Base-by-base conservation (phyloP, 2,888 invertebrate species). In the Eristalinus sepulchralis region DNA sequence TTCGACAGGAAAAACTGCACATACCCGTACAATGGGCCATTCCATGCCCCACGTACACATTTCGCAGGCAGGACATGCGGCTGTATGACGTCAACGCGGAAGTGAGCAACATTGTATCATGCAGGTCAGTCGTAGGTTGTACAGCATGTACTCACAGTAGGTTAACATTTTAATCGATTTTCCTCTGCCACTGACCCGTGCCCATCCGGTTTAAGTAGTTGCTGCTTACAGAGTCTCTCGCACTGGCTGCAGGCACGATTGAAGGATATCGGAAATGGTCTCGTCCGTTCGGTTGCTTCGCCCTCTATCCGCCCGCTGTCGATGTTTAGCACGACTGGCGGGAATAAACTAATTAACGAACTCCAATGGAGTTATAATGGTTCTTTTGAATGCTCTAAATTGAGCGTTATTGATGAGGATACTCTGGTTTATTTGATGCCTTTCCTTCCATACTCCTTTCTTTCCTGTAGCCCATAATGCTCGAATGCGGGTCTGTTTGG, bases 331-430 rank as follows among this genome's bases (percentile, higher is more conserved):
- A 57, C 22, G 10, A 39, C 64, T 71, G 55, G 57, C 71, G 78
- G 78, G 64, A 57, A 78, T 70, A 78, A 78, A 71, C 70, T 78
- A 78, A 78, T 78, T 78, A 78, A 70, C 55, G 31, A 70, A 70
- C 70, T 64, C 31, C 64, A 78, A 59, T 71, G 63, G 39, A 71
- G 70, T 33, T 36, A 59, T 70, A 64, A 64, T 39, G 78, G 63
- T 59, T 53, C 70, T 39, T 71, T 78, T 59, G 78, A 64, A 68
- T 57, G 70, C 57, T 63, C 62, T 70, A 63, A 63, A 63, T 70
- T 70, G 71, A 64, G 63, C 71, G 70, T 78, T 71, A 57, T 78
- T 78, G 68, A 78, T 78, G 71, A 39, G 55, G 39, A 71, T 70
- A 34, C 60, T 34, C 8, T 4, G 17, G 22, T 67, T 67, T n/a